Conservation (phyloP, 2,888 invertebrate species). For the Baccha elongata region DNA sequence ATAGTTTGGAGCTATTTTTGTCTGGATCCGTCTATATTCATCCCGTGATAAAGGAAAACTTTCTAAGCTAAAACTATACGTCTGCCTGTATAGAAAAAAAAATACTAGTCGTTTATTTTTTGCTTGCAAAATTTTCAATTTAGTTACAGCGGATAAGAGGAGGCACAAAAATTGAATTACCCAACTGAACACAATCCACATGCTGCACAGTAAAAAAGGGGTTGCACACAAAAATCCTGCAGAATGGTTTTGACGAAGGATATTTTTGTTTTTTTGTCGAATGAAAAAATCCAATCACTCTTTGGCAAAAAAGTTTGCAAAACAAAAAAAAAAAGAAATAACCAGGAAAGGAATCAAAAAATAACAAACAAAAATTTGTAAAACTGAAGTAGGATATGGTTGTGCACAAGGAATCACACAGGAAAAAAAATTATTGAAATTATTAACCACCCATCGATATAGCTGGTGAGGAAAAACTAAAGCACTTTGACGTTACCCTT, state of each 20-base stretch:
- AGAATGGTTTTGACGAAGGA: constrained; percentile 13
- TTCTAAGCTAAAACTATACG: constrained; percentile 31
- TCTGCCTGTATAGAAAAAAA: not conserved
- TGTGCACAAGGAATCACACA: constrained; percentile 1
- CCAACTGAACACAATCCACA: constrained; percentile 55
- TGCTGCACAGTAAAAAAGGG: constrained; percentile 47
- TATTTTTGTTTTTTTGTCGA: constrained; percentile 31
- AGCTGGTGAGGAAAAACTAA: constrained; percentile 34
- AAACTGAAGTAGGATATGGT: constrained; percentile 40
- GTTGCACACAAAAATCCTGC: constrained; percentile 45
- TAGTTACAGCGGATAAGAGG: constrained; percentile 53
- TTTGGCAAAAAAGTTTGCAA: constrained; percentile 2
- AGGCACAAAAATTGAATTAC: constrained; percentile 64
- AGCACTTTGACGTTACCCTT: constrained; percentile 50
- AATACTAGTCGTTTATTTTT: constrained; percentile 27
- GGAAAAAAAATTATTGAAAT: constrained; percentile 57
- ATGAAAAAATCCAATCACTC: constrained; percentile 61
- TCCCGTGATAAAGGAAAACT: constrained; percentile 3
- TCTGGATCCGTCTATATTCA: not conserved
- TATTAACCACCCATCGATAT: constrained; percentile 69
- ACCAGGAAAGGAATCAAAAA: not conserved
- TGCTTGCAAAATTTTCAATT: constrained; percentile 47
- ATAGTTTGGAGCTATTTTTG: constrained; percentile 23
- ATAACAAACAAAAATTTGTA: constrained; percentile 19
- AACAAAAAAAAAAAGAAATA: constrained; percentile 12